A percentile compares a stretch with the other conserved stretches of the same genome.
Evolutionary conservation across 2,797 vertebrate species (phyloP).

Genomic region (Halcyon chelicuti): DNA sequence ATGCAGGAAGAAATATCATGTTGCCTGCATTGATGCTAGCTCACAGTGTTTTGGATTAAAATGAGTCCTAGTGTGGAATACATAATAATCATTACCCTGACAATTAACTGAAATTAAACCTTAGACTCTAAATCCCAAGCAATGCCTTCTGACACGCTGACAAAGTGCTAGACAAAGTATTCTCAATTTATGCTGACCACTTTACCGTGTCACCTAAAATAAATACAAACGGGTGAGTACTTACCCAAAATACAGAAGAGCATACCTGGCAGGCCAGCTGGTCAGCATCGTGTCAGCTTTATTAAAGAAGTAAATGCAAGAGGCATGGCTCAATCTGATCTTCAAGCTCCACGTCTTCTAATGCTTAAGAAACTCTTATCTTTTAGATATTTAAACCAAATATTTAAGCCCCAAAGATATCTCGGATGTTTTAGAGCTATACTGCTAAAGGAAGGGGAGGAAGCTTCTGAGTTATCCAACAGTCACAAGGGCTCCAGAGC

Average conservation of each 20-base stretch:
- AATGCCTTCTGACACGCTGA: background rate
- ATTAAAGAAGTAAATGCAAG: background rate
- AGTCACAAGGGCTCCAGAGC: background rate
- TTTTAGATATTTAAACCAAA: background rate
- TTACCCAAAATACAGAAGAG: background rate
- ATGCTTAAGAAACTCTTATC: background rate
- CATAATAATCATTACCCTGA: conserved; percentile 5
- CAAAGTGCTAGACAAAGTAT: background rate
- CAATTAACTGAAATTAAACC: background rate
- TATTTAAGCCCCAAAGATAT: background rate
- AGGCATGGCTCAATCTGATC: background rate
- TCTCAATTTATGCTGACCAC: background rate
- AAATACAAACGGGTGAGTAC: background rate
- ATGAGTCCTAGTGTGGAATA: background rate
- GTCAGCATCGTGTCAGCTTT: background rate
- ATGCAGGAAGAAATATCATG: background rate
- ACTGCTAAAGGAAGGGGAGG: background rate
- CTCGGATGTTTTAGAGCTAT: background rate
- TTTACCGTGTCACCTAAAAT: background rate
- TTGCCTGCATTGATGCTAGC: background rate
- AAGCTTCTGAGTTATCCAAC: background rate
- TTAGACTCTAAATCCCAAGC: background rate
- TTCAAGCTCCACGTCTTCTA: background rate
- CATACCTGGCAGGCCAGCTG: background rate
- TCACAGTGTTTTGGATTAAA: background rate